Base-by-base conservation (phyloP, 2,113 vertebrate species). In the Plecotus auritus region DNA sequence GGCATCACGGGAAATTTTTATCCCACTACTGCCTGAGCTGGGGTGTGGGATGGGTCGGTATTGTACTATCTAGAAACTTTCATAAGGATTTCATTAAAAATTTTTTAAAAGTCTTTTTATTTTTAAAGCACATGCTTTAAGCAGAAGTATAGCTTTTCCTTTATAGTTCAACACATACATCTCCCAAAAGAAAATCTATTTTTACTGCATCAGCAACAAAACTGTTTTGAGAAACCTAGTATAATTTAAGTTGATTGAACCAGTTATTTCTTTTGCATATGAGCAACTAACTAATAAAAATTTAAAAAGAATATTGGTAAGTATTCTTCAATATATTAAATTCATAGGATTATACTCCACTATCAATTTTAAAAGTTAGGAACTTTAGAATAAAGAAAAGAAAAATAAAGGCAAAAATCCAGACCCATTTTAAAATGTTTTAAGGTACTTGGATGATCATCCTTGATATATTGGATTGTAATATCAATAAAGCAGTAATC, bases 41-140 rank as follows among this genome's bases (percentile, higher is more conserved):
- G 17, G 40, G 9, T 11, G 45, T 88, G 13, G 5, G 28, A n/a
- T 84, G 10, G 42, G n/a, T 54, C 88, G 70, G 61, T 73, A 56
- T 35, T 72, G 2, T 86, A 64, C 10, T 80, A 42, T 91, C 45
- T 76, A 90, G 90, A 87, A 77, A 80, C 9, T 87, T 93, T 64
- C 12, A 47, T n/a, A 94, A 91, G 76, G 23, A 93, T 94, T 93
- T 96, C 37, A 90, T 88, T 83, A 85, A 91, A 92, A 73, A n/a
- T n/a, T n/a, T 76, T 76, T 76, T n/a, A 1, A 49, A 49, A 51
- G 5, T 2, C 2, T 32, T 49, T 77, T 77, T n/a, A 77, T 77
- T 77, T 77, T 51, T 20, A 91, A 78, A 94, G 30, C 9, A 74
- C 26, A 61, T 81, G 11, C 35, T 67, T 84, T 59, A 87, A 82